Conservation (phyloP, 2,113 vertebrate genomes). For the Paralichthys olivaceus region DNA sequence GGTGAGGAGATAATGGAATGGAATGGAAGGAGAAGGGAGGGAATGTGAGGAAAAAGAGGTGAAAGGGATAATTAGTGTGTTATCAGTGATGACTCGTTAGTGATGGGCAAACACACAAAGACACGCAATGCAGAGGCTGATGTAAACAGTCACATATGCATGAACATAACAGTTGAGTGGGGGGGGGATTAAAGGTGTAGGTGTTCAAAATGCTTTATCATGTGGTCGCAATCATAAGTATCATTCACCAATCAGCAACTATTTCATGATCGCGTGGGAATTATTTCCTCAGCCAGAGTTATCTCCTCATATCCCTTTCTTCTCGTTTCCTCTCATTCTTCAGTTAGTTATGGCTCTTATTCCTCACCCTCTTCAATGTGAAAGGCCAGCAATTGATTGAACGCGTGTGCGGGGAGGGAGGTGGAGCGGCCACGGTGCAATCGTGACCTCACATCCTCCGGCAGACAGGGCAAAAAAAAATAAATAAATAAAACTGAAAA, state of each 20-base stretch:
- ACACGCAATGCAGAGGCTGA: slow-evolving; percentile 2
- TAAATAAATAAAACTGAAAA: slow-evolving; percentile 28
- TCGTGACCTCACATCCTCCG: slow-evolving; percentile 39
- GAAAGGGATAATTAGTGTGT: slow-evolving; percentile 44
- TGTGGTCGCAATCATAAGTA: background rate
- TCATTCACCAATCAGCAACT: background rate
- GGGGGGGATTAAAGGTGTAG: background rate
- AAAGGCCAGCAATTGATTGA: slow-evolving; percentile 63
- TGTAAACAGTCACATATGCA: slow-evolving; percentile 9
- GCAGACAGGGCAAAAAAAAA: background rate
- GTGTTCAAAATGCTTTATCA: background rate
- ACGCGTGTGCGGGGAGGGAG: slow-evolving; percentile 41
- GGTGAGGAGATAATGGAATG: background rate
- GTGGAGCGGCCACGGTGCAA: slow-evolving; percentile 35
- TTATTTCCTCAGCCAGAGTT: slow-evolving; percentile 3
- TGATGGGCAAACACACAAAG: background rate
- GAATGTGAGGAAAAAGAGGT: background rate
- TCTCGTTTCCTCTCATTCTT: slow-evolving; percentile 12
- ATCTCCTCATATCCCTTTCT: slow-evolving; percentile 5
- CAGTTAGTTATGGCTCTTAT: slow-evolving; percentile 21
- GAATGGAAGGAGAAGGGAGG: background rate
- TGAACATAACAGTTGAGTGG: too few species aligned
- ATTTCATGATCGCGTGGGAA: slow-evolving; percentile 15
- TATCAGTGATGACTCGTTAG: slow-evolving; percentile 5
- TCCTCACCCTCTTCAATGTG: slow-evolving; percentile 40